Base-by-base conservation (phyloP, 2,797 vertebrate species). In the Acrocephalus scirpaceus region DNA sequence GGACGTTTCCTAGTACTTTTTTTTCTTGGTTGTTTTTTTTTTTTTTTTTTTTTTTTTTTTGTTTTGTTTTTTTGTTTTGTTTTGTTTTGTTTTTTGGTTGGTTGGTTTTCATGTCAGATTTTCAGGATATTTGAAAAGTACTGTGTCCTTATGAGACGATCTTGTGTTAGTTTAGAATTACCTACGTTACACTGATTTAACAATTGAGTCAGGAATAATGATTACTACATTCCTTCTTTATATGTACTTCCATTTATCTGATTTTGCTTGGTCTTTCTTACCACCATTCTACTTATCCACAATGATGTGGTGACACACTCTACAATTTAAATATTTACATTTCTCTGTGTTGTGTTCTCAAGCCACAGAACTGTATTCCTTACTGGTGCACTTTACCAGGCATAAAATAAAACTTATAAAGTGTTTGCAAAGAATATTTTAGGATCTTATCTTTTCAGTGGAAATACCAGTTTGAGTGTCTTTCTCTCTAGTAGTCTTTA, bases 11-110 rank as follows among this genome's bases (percentile, higher is more conserved):
- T 30, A 23, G 20, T 45, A 20, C 38, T 27, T 47, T 44, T 76
- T 8, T 38, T 83, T 61, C 13, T 75, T 53, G 5, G 0, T 5
- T 17, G n/a, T n/a, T n/a, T n/a, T n/a, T n/a, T n/a, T n/a, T n/a
- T n/a, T n/a, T n/a, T n/a, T n/a, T n/a, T n/a, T n/a, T n/a, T n/a
- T n/a, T n/a, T n/a, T n/a, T n/a, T n/a, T n/a, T n/a, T n/a, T n/a
- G n/a, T n/a, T n/a, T n/a, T n/a, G n/a, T n/a, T n/a, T n/a, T n/a
- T n/a, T n/a, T n/a, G n/a, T n/a, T n/a, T n/a, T n/a, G n/a, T n/a
- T n/a, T n/a, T n/a, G n/a, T 30, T 18, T 48, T 45, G 12, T 76
- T 11, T 9, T 2, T 44, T 50, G 23, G 4, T 32, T 36, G 3
- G 12, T 30, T 64, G 25, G 42, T 69, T 74, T 62, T 25, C 34